Evolutionary conservation across 2,797 vertebrate genomes (phyloP), one percentile per base, ranked within the genome.

Genomic region (Gadopsis marmoratus): DNA sequence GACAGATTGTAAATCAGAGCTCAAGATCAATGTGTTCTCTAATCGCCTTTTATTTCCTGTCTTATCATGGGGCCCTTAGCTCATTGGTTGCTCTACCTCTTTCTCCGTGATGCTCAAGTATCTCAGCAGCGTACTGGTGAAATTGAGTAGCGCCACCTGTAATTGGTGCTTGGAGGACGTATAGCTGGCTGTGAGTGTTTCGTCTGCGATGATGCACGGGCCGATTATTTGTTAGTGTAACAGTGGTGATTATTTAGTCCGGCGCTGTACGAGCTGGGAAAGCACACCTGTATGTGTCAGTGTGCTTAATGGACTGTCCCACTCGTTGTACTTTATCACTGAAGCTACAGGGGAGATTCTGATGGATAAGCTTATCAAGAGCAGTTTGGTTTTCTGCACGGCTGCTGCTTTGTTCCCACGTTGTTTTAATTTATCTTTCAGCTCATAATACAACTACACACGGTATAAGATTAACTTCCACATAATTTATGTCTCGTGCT

Each of bases 21-120:
- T 79, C 84, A 82, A 84, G 86, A 95, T 94, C 92, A 92, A 93
- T 95, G 90, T 90, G 79, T 85, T 92, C 82, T 77, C 82, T 93
- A 92, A 94, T 95, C 81, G 71, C 86, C 86, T 85, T 90, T 91
- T 89, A 91, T 93, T 92, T 93, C 85, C 91, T 90, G 87, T 76
- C 87, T 90, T 84, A 80, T 74, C 83, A 54, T 84, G 71, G 86
- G 79, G 78, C 71, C 81, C 58, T 51, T 37, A 85, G 82, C 89
- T 86, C 86, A 90, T 59, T 87, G 84, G 88, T 84, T 82, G 60
- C 75, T 74, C 74, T 48, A 2, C 59, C 53, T 59, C 50, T 60
- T 45, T 67, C 71, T 79, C 77, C 55, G 9, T 55, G 59, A 68
- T 61, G 60, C 75, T 81, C 61, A 12, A 74, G 62, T 56, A 79